Evolutionary conservation across 2,797 vertebrate genomes (phyloP).

Genomic region (Molossus alvarezi): DNA sequence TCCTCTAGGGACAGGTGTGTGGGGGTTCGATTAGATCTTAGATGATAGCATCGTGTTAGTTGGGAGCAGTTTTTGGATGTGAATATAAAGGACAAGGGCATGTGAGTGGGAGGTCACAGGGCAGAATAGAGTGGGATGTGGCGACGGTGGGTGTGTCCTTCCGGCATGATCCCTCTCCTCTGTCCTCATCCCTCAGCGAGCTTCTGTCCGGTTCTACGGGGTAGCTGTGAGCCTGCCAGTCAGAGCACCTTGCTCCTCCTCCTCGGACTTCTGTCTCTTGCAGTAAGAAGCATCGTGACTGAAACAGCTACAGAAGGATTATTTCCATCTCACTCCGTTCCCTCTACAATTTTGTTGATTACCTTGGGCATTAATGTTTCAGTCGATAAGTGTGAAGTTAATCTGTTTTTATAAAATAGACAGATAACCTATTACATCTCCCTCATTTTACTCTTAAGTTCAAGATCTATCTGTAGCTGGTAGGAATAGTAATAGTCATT

Average conservation of each 20-base stretch:
- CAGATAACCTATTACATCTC: not conserved
- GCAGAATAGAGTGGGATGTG: not conserved
- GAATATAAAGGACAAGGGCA: not conserved
- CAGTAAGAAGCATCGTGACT: not conserved
- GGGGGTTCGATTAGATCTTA: not conserved
- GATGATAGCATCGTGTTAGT: not conserved
- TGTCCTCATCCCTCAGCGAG: not conserved
- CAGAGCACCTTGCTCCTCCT: not conserved
- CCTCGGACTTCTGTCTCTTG: not conserved
- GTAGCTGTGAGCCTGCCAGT: not conserved
- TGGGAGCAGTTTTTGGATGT: not conserved
- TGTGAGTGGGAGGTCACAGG: not conserved
- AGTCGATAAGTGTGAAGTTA: slow-evolving; percentile 14
- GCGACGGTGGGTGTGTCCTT: not conserved
- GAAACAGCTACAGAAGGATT: not conserved
- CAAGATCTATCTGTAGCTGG: not conserved
- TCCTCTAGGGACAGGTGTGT: not conserved
- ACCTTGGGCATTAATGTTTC: not conserved
- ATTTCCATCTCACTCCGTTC: not conserved
- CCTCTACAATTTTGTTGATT: not conserved
- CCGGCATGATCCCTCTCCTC: not conserved
- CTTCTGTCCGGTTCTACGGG: not conserved
- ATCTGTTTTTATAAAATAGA: slow-evolving; percentile 41
- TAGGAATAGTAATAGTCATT: not conserved
- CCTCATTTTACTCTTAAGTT: slow-evolving; percentile 22